Evolutionary conservation across 2,888 invertebrate species (phyloP).

Genomic region (Psylliodes chrysocephalus): DNA sequence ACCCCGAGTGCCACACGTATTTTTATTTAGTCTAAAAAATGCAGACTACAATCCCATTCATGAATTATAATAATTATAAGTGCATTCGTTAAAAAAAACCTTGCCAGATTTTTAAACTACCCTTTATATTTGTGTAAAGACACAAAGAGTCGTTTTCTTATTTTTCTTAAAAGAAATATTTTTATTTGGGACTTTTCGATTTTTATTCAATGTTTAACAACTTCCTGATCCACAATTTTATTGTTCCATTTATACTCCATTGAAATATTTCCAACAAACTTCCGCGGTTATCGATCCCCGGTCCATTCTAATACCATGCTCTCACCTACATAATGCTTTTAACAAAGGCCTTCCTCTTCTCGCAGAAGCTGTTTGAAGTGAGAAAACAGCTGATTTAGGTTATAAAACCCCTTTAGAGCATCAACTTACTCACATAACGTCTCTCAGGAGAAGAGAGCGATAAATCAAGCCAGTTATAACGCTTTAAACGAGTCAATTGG

Average conservation of each 20-base stretch:
- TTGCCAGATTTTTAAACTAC: no score
- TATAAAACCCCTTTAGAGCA: constrained; percentile 29
- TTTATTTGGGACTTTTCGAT: no score
- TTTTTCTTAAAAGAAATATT: no score
- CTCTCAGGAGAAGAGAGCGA: constrained; percentile 34
- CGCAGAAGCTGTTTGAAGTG: constrained; percentile 19
- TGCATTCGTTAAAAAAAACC: no score
- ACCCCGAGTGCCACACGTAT: no score
- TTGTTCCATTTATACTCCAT: not conserved
- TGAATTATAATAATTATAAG: no score
- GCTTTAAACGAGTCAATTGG: constrained; percentile 47
- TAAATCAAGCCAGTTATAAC: constrained; percentile 48
- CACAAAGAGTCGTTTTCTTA: no score
- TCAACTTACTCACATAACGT: constrained; percentile 32
- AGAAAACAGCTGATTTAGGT: constrained; percentile 33
- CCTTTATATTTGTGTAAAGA: no score
- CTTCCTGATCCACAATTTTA: no score
- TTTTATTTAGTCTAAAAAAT: no score
- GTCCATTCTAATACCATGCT: not conserved
- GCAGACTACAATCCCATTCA: no score
- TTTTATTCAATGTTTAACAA: no score
- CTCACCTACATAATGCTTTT: constrained; percentile 25
- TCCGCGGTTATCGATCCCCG: not conserved
- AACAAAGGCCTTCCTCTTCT: constrained; percentile 18
- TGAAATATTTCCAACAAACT: not conserved